Conservation (phyloP, 2,797 vertebrate species). For the Miichthys miiuy region DNA sequence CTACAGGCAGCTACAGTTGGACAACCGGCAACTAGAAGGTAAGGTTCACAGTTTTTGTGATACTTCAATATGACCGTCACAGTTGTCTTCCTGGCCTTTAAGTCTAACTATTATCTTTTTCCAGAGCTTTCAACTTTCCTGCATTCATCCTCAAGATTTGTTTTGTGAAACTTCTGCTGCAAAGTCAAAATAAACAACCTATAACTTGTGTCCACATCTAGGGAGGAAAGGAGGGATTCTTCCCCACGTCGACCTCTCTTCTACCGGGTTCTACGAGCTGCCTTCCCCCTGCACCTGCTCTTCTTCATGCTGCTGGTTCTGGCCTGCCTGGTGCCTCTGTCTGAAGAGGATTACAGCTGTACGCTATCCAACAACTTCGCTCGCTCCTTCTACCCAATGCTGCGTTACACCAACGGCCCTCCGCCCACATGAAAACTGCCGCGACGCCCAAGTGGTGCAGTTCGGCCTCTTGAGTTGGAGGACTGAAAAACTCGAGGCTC, state of each 20-base stretch:
- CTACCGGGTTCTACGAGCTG: slow-evolving; percentile 87
- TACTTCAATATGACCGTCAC: background rate
- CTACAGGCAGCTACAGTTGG: slow-evolving; percentile 18
- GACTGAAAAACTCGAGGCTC: background rate
- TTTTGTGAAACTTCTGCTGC: too few species aligned
- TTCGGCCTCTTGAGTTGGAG: background rate
- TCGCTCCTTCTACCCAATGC: slow-evolving; percentile 95
- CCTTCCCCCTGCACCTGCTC: slow-evolving; percentile 91
- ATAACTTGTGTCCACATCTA: slow-evolving; percentile 64
- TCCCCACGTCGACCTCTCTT: slow-evolving; percentile 84
- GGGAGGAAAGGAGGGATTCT: slow-evolving; percentile 61
- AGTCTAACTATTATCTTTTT: background rate
- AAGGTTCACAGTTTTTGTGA: background rate
- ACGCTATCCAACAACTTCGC: slow-evolving; percentile 94
- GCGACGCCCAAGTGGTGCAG: background rate
- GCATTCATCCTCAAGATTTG: background rate
- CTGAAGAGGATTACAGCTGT: slow-evolving; percentile 92
- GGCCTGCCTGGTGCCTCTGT: slow-evolving; percentile 88
- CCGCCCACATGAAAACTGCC: slow-evolving; percentile 88
- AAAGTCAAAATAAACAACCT: background rate
- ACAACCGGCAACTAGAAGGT: slow-evolving; percentile 59
- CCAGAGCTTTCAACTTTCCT: background rate
- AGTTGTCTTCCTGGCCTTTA: too few species aligned
- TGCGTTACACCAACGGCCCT: slow-evolving; percentile 93
- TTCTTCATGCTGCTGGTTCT: slow-evolving; percentile 90